A percentile compares a stretch with the other conserved stretches of the same genome.
These are phyloP conservation scores for Macropus fuliginosus DNA, from an alignment of 2,797 vertebrate genomes.

Conservation along the genomic window DNA sequence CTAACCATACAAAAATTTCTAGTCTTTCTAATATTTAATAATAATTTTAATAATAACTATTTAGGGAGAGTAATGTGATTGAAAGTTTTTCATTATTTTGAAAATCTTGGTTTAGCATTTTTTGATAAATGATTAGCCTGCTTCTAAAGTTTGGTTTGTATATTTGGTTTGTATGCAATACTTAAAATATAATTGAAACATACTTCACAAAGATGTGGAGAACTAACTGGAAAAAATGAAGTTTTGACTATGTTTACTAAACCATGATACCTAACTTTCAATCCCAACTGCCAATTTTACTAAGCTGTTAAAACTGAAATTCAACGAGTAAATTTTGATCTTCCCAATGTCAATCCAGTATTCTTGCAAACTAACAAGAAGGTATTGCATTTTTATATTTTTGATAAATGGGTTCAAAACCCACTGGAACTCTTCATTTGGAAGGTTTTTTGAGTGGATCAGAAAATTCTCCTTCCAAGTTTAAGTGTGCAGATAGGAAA, in stretches of 20 bases:
- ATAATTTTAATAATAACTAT: neutral
- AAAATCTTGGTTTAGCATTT: neutral
- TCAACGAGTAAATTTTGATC: neutral
- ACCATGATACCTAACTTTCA: neutral
- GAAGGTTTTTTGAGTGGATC: neutral
- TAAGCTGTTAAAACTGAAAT: neutral
- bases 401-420: neutral
- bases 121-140: neutral
- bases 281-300: neutral
- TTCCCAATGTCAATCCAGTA: neutral
- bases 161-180: too few relatives aligned
- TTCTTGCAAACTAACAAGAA: neutral
- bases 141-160: neutral
- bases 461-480: neutral
- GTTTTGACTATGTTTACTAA: neutral
- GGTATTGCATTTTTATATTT: neutral
- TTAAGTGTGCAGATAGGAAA: neutral
- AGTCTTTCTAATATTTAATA: neutral
- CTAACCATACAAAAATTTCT: neutral
- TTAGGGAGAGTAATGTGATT: neutral
- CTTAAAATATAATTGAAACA: neutral
- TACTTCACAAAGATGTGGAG: neutral
- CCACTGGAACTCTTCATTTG: neutral
- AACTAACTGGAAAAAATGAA: neutral
- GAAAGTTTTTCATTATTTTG: neutral